These are phyloP conservation scores for Myoxocephalus aenaeus DNA, from an alignment of 2,797 vertebrate genomes.

Conservation along the genomic window DNA sequence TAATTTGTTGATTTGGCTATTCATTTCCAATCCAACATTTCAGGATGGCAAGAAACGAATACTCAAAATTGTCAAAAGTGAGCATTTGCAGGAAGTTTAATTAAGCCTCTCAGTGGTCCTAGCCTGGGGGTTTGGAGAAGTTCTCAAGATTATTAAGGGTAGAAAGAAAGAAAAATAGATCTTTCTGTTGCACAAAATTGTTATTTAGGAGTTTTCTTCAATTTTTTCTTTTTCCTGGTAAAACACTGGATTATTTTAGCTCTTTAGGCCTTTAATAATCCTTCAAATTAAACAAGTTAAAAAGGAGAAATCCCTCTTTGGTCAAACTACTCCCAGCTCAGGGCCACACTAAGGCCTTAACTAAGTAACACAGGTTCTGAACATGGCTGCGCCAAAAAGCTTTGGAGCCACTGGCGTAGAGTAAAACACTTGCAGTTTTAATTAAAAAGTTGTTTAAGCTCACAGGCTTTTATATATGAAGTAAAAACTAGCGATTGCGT, in stretches of 20 bases:
- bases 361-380: not conserved
- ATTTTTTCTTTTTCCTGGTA: not conserved
- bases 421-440: not conserved
- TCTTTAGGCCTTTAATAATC: not conserved
- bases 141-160: not conserved
- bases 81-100: too few species aligned
- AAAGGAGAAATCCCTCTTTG: not conserved
- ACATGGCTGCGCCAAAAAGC: not conserved
- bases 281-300: not conserved
- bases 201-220: not conserved
- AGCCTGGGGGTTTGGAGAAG: not conserved
- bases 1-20: not conserved
- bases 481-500: not conserved
- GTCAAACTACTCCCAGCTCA: not conserved
- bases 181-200: not conserved
- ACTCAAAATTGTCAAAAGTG: not conserved
- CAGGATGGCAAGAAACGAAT: too few species aligned
- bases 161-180: not conserved
- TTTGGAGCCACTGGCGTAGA: not conserved
- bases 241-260: not conserved
- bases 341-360: not conserved
- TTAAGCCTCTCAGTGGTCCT: too few species aligned
- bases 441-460: not conserved
- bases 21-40: not conserved
- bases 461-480: not conserved